Conservation (phyloP, 2,888 invertebrate genomes). For the Cheiracanthium punctorium region DNA sequence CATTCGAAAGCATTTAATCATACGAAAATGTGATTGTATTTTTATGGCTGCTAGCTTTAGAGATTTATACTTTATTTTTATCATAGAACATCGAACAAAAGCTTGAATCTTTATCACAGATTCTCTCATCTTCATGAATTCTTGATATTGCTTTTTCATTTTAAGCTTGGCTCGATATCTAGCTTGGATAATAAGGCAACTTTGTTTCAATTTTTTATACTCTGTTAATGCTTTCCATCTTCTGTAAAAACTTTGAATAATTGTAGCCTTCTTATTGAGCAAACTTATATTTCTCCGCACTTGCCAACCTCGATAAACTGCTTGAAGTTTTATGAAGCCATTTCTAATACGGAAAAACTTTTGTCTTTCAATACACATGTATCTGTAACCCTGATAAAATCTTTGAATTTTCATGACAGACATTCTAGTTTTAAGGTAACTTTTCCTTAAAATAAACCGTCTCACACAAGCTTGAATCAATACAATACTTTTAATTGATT, state of each 20-base stretch:
- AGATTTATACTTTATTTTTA: conserved; percentile 2
- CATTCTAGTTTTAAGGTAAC: not conserved
- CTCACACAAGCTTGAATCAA: conserved; percentile 22
- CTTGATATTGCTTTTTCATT: not conserved
- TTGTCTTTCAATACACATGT: not conserved
- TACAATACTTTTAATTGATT: not conserved
- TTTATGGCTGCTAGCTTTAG: not conserved
- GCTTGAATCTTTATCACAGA: conserved; percentile 60
- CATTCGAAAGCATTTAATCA: not conserved
- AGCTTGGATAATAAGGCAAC: not conserved
- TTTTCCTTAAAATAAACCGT: not conserved
- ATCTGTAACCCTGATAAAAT: not conserved
- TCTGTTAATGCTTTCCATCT: not conserved
- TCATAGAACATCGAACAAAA: not conserved
- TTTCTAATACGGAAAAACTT: not conserved
- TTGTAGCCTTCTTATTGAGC: not conserved
- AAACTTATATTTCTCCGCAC: not conserved
- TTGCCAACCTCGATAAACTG: not conserved
- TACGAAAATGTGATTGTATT: not conserved
- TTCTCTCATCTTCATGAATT: not conserved
- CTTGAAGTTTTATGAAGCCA: conserved; percentile 18
- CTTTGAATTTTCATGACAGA: conserved; percentile 23
- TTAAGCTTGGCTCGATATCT: conserved; percentile 1
- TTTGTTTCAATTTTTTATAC: conserved; percentile 8
- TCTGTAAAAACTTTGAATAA: not conserved